Evolutionary conservation across 2,113 vertebrate genomes (phyloP).

Genomic region (Platichthys flesus): DNA sequence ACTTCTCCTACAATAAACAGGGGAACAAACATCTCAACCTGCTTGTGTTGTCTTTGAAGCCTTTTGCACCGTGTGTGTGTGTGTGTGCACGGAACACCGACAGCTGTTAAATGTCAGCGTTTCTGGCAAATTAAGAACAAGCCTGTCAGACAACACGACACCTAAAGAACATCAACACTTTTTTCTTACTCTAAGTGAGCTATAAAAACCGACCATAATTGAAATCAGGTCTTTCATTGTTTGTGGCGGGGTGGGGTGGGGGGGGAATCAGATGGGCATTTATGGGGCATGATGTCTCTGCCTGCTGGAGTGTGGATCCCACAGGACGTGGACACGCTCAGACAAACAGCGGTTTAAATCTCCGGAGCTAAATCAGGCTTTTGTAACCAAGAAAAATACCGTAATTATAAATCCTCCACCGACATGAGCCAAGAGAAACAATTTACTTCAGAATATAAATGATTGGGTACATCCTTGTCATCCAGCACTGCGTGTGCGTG

Average conservation of each 20-base stretch:
- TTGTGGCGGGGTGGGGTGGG: not conserved
- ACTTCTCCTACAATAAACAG: not conserved
- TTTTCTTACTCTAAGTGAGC: constrained; percentile 16
- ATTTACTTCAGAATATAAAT: constrained; percentile 13
- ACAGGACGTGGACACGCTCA: constrained; percentile 58
- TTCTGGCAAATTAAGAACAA: constrained; percentile 9
- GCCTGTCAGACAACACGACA: constrained; percentile 5
- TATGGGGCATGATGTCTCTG: constrained; percentile 46
- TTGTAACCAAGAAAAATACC: constrained; percentile 25
- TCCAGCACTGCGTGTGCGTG: not conserved
- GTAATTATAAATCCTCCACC: constrained; percentile 19
- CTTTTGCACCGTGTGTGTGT: not conserved
- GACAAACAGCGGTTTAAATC: constrained; percentile 62
- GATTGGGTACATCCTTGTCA: constrained; percentile 12
- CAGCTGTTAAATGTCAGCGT: not conserved
- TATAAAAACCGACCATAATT: constrained; percentile 40
- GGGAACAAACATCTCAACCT: not conserved
- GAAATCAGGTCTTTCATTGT: constrained; percentile 58
- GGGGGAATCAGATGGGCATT: constrained; percentile 31
- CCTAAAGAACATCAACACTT: constrained; percentile 17
- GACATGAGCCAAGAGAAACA: constrained; percentile 3
- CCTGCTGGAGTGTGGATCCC: constrained; percentile 54
- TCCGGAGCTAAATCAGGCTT: constrained; percentile 36
- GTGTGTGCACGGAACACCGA: not conserved
- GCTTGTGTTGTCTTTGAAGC: constrained; percentile 9